A percentile compares a stretch with the other conserved stretches of the same genome.
Conservation (phyloP, 2,113 vertebrate genomes). For the Heterochromis multidens region DNA sequence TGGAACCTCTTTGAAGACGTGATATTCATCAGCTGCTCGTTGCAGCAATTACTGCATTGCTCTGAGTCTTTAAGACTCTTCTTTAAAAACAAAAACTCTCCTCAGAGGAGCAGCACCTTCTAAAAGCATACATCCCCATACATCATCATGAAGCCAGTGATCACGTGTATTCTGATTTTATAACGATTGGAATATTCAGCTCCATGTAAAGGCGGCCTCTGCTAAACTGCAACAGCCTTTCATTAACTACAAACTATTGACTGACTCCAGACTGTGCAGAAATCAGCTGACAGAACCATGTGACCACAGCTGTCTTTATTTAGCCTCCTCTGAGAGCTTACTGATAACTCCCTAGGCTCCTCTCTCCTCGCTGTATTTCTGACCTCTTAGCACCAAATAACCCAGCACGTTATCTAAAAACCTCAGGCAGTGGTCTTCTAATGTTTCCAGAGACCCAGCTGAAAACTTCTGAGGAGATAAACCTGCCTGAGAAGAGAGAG, state of each 20-base stretch:
- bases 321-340: background rate
- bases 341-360: background rate
- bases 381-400: background rate
- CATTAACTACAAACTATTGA: accelerated
- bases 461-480: background rate
- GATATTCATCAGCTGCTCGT: background rate
- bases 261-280: background rate
- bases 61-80: background rate
- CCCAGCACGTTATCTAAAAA: too few relatives aligned
- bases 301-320: background rate
- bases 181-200: background rate
- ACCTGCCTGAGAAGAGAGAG: too few relatives aligned
- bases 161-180: background rate
- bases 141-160: too few relatives aligned
- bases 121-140: too few relatives aligned
- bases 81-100: too few relatives aligned
- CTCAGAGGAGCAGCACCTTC: too few relatives aligned
- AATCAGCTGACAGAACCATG: background rate
- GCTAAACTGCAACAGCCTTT: background rate
- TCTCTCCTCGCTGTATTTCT: background rate
- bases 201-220: background rate
- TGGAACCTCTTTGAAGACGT: background rate
- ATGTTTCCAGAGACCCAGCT: background rate
- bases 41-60: background rate
- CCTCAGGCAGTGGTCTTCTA: background rate